Conservation (phyloP, 2,797 vertebrate species). For the Xenopus petersii region DNA sequence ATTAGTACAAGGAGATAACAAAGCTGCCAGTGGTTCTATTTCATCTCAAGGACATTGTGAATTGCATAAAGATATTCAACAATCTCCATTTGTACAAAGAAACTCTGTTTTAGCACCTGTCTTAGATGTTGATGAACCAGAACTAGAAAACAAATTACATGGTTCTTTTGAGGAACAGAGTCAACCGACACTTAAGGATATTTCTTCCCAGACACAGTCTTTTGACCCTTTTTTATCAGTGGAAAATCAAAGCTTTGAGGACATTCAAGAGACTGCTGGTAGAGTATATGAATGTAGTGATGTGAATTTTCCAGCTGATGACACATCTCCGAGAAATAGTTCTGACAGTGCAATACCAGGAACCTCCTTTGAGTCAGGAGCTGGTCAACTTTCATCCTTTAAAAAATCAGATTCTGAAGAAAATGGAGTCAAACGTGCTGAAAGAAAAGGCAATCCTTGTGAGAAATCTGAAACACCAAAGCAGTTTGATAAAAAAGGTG, state of each 20-base stretch:
- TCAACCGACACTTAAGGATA: constrained; percentile 4
- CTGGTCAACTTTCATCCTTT: constrained; percentile 24
- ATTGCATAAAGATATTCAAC: constrained; percentile 42
- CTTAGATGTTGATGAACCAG: constrained; percentile 37
- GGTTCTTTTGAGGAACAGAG: constrained; percentile 49
- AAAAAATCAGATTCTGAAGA: constrained; percentile 47
- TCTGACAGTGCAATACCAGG: constrained; percentile 36
- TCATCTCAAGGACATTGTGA: constrained; percentile 41
- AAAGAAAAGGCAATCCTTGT: constrained; percentile 50
- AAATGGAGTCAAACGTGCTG: constrained; percentile 46
- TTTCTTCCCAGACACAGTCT: constrained; percentile 36
- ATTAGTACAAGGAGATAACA: constrained; percentile 55
- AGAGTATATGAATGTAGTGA: constrained; percentile 18
- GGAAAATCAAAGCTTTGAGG: constrained; percentile 48
- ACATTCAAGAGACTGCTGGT: constrained; percentile 33
- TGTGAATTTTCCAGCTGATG: constrained; percentile 13
- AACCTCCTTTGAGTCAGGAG: constrained; percentile 41
- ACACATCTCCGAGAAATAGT: constrained; percentile 34
- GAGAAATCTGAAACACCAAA: constrained; percentile 52
- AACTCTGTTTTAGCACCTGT: constrained; percentile 49
- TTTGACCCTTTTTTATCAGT: constrained; percentile 18
- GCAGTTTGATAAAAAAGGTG: constrained; percentile 64
- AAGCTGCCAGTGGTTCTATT: constrained; percentile 34
- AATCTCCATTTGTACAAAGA: constrained; percentile 34
- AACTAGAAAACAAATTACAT: too few species aligned